These are phyloP conservation scores for Eubasilissa regina DNA, from an alignment of 1,140 invertebrate species.

Conservation along the genomic window DNA sequence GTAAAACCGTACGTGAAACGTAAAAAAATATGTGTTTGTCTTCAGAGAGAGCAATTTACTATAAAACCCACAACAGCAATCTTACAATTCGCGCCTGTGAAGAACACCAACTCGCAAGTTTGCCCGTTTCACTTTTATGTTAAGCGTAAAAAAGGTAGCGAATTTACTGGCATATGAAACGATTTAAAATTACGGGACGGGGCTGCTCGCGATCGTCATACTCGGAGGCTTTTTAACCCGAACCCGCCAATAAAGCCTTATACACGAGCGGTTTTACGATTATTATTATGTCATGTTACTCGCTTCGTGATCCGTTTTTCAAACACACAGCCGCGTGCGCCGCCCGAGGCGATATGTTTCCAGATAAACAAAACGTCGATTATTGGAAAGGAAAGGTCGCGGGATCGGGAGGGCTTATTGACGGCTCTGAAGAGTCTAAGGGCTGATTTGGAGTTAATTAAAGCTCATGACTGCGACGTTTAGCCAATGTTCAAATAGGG, in stretches of 20 bases:
- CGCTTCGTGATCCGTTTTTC: constrained; percentile 21
- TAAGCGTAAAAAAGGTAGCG: constrained; percentile 36
- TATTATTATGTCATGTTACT: constrained; percentile 41
- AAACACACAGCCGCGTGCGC: neutral
- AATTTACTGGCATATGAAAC: constrained; percentile 45
- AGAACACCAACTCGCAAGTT: constrained; percentile 17
- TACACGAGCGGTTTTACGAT: constrained; percentile 46
- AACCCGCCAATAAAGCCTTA: constrained; percentile 29
- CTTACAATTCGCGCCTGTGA: constrained; percentile 24
- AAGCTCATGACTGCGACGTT: constrained; percentile 3
- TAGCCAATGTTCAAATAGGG: neutral
- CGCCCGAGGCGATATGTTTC: neutral
- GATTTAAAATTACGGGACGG: constrained; percentile 43
- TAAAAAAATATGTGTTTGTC: neutral
- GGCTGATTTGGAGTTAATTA: constrained; percentile 30
- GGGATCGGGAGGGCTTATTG: neutral
- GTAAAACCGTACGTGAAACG: no score
- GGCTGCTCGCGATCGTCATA: constrained; percentile 22
- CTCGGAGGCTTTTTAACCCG: constrained; percentile 32
- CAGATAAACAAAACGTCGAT: constrained; percentile 26
- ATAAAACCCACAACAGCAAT: constrained; percentile 26
- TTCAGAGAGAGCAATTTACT: neutral
- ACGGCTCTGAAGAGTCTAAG: neutral
- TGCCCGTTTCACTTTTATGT: constrained; percentile 32
- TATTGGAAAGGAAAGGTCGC: neutral